Conservation (phyloP, 2,888 invertebrate genomes). For the Drosophila conformis region DNA sequence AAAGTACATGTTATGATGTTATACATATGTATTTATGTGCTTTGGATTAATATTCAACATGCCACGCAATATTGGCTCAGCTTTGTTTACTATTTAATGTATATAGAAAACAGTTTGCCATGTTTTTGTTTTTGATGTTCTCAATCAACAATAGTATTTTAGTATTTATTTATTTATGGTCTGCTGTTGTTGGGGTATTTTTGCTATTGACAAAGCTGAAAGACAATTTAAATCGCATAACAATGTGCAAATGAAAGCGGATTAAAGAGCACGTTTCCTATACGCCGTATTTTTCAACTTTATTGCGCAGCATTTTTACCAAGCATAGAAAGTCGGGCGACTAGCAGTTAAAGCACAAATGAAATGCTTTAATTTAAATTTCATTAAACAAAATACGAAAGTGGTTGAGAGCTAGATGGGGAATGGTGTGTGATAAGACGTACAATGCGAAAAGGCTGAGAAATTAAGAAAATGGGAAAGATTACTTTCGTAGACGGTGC, state of each 20-base stretch:
- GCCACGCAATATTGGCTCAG: conserved; percentile 19
- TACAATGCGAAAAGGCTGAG: conserved; percentile 3
- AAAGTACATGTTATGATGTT: neutral
- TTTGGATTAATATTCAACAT: neutral
- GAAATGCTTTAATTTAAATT: conserved; percentile 58
- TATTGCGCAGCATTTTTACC: conserved; percentile 19
- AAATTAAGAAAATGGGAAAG: conserved; percentile 2
- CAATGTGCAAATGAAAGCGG: conserved; percentile 8
- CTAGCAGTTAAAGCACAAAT: conserved; percentile 11
- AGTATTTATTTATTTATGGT: conserved; percentile 17
- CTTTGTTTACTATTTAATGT: conserved; percentile 15
- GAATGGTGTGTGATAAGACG: conserved; percentile 6
- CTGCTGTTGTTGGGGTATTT: neutral
- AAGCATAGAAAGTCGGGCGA: neutral
- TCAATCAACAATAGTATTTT: neutral
- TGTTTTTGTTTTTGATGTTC: conserved; percentile 1
- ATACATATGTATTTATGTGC: neutral
- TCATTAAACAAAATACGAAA: conserved; percentile 55
- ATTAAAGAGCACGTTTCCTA: conserved; percentile 29
- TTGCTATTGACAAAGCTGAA: neutral
- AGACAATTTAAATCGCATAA: conserved; percentile 16
- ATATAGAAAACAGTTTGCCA: neutral
- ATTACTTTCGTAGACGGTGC: too few species aligned
- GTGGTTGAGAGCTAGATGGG: neutral
- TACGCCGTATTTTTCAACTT: conserved; percentile 12